Evolutionary conservation across 2,797 vertebrate species (phyloP), one percentile per base, ranked within the genome.

Genomic region (Myripristis murdjan): DNA sequence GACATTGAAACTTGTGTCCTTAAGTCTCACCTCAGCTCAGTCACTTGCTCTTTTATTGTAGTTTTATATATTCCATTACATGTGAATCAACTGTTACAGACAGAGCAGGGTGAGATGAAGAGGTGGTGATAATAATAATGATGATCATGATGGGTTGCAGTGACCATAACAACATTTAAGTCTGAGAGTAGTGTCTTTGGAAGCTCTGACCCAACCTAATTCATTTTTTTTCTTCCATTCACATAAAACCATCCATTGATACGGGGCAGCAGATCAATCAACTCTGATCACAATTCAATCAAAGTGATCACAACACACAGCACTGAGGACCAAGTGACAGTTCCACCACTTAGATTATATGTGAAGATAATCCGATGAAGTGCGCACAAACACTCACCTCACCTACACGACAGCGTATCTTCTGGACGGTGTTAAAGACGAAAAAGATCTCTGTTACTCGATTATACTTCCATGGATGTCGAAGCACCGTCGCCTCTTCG

Each of bases 291-390:
- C 12, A 55, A 15, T 35, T 48, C 52, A 35, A 68, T 18, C n/a
- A 46, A 11, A 64, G 3, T 64, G 43, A 72, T 57, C 54, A 1
- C 69, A 28, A 74, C 77, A 0, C 64, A 31, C 1, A 60, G 26
- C 20, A 20, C 49, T 22, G 56, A 15, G 43, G 10, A 22, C 35
- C 35, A 20, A 70, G 67, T 56, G 72, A 56, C 75, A 61, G 46
- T 23, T 31, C 2, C 26, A 2, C 2, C 26, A 2, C 47, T 47
- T 48, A 75, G 84, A 75, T 88, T 81, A 89, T 81, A 89, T 28
- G 58, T 44, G 58, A 48, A 51, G 73, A 66, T 90, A 89, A 93
- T 86, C 89, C 77, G n/a, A 67, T 70, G 1, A 87, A 74, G 75
- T 64, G 75, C 82, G 73, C 77, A 77, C 87, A 59, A 54, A 82